Base-by-base conservation (phyloP, 1,140 invertebrate species). In the Vanessa tameamea region DNA sequence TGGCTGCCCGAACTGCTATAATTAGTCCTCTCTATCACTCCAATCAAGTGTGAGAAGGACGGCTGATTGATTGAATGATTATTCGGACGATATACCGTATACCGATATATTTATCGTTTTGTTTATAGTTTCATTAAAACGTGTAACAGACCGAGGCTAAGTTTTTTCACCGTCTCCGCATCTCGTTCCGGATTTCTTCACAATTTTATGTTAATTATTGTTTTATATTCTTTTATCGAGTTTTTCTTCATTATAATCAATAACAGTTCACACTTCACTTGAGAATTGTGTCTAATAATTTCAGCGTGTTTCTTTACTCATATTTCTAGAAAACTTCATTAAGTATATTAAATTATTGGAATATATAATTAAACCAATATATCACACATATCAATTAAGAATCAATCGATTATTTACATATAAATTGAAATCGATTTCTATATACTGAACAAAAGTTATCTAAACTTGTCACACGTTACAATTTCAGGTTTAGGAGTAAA, bases 71-170 rank as follows among this genome's bases (percentile, higher is more conserved):
- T 82, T 77, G 72, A 77, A 78, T 77, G 69, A 82, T 79, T 77
- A 80, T 72, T 79, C 73, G 75, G 78, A 71, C 77, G 76, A 73
- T 77, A 73, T 72, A 51, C 48, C 15, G 69, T 71, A 51, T 72
- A 50, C 69, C 71, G 69, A 74, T 80, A 76, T 80, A 78, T 84
- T 79, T 80, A 82, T 81, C 73, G 69, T 77, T 76, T 78, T 76
- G 72, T 79, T 76, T 80, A 78, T 76, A 82, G 47, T 81, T 77
- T 76, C 73, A 82, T 82, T 84, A 80, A 57, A 78, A 68, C 61
- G 72, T 26, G 65, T 80, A 81, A 67, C 70, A 79, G 79, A 82
- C 76, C 79, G 76, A 50, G 63, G 69, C 51, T 75, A 74, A 50
- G 68, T 63, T 72, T 77, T 78, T 80, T 80, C 73, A 64, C 59